Base-by-base conservation (phyloP, 2,797 vertebrate species). In the Cygnus olor region DNA sequence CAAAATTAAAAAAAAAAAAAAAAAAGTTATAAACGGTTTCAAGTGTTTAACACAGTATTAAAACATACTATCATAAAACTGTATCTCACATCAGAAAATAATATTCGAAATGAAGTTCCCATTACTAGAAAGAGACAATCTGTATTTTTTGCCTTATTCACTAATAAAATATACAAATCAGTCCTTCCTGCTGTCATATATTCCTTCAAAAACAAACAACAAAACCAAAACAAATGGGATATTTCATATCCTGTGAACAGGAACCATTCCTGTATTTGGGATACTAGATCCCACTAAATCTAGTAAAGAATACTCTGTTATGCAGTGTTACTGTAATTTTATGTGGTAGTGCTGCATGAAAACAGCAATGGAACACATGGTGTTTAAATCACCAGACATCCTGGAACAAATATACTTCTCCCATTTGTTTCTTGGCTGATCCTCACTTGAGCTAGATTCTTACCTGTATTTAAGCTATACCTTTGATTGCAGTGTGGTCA, bases 71-170 rank as follows among this genome's bases (percentile, higher is more conserved):
- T 49, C 38, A 77, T 15, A 85, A 90, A 86, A 57, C 15, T 56
- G 4, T 38, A 32, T 22, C 45, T 89, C 80, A 34, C 15, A 66
- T 91, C 16, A 66, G 72, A 83, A 93, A 92, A 88, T 32, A 78
- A 49, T 76, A 40, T 12, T 82, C 36, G 66, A 69, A 94, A 92
- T 81, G 20, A 80, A 85, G 21, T 76, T 10, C 5, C 16, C 6
- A 32, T 28, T 70, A 54, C 14, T 71, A 51, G 40, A 61, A 70
- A 42, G 18, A 60, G 7, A 63, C 9, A 45, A 32, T 13, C 4
- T 21, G 2, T n/a, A 14, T 40, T 80, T 89, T 83, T 86, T 86
- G 51, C 27, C 42, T 60, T 81, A 51, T 16, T 83, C 24, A 34
- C 66, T 79, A 68, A 60, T 45, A 63, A 74, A 53, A 21, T 22